Percentiles rank a stretch among this genome's conserved stretches.
Conservation (phyloP, 2,797 vertebrate genomes). For the Sebastes steindachneri region DNA sequence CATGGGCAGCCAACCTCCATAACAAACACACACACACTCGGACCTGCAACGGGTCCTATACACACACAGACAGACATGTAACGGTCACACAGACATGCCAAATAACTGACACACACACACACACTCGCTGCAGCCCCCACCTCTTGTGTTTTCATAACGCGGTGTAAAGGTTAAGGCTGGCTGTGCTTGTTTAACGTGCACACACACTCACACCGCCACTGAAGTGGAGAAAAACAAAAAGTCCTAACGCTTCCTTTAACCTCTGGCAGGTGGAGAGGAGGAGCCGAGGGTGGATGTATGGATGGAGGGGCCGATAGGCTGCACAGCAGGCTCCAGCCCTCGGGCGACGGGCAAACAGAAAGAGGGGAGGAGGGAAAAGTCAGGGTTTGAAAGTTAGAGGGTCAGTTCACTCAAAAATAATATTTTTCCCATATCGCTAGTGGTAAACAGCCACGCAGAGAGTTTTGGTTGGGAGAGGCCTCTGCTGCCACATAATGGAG, state of each 20-base stretch:
- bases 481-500: not conserved
- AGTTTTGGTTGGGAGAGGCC: not conserved
- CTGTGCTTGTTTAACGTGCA: conserved; percentile 80
- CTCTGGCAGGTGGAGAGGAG: conserved; percentile 59
- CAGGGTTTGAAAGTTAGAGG: not conserved
- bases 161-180: conserved; percentile 75
- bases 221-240: conserved; percentile 71
- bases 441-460: not conserved
- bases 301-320: conserved; percentile 21
- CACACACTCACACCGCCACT: conserved; percentile 48
- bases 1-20: conserved; percentile 32
- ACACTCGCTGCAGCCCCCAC: conserved; percentile 38
- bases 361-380: not conserved
- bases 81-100: conserved; percentile 34
- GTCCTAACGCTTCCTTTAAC: conserved; percentile 56
- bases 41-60: not conserved
- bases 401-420: not conserved
- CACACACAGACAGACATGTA: conserved; percentile 16
- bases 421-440: not conserved
- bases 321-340: conserved; percentile 8
- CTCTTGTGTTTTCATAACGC: conserved; percentile 79
- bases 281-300: conserved; percentile 19
- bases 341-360: not conserved
- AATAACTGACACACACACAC: conserved; percentile 19
- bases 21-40: conserved; percentile 24